Evolutionary conservation across 2,888 invertebrate species (phyloP).

Genomic region (Ommatoiulus sabulosus): DNA sequence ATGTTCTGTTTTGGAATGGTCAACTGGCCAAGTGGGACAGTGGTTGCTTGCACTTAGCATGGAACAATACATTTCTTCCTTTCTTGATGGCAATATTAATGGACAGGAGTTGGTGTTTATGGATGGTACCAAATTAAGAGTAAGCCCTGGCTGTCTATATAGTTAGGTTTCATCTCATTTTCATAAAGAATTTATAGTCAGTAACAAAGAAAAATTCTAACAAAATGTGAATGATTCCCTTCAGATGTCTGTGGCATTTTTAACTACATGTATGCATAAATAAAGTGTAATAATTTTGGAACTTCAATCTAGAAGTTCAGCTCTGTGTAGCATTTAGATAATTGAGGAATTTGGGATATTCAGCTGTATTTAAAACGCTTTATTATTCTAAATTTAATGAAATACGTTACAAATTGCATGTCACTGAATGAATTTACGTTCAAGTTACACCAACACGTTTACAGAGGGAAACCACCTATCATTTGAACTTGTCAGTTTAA

Average conservation of each 20-base stretch:
- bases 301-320: neutral
- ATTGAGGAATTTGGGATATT: too few species aligned
- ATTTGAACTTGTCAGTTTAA: too few species aligned
- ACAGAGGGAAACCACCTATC: too few species aligned
- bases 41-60: slow-evolving; percentile 86
- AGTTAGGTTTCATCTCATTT: too few species aligned
- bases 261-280: neutral
- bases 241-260: neutral
- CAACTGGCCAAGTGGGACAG: slow-evolving; percentile 86
- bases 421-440: too few species aligned
- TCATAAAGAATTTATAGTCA: too few species aligned
- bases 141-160: slow-evolving; percentile 61
- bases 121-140: slow-evolving; percentile 91
- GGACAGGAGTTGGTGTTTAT: slow-evolving; percentile 87
- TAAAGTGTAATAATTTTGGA: neutral
- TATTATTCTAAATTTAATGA: too few species aligned
- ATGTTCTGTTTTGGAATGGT: slow-evolving; percentile 81
- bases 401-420: too few species aligned
- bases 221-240: neutral
- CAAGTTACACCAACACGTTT: too few species aligned
- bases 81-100: slow-evolving; percentile 88
- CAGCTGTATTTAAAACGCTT: too few species aligned
- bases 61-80: slow-evolving; percentile 88
- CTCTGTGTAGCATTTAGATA: too few species aligned
- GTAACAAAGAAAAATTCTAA: too few species aligned